Conservation (phyloP, 1,140 invertebrate genomes). For the Penaeus vannamei region DNA sequence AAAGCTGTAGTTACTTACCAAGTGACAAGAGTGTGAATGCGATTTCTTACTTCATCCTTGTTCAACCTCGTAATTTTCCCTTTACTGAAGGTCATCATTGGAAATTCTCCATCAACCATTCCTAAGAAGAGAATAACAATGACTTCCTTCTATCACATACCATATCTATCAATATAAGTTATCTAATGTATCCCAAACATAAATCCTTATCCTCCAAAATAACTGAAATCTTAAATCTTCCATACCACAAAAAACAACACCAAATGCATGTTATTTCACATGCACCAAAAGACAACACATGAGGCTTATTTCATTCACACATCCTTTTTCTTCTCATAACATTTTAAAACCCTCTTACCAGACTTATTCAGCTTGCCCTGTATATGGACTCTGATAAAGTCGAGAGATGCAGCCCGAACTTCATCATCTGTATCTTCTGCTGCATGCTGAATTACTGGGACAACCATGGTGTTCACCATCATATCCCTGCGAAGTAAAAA, state of each 20-base stretch:
- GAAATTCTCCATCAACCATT: slow-evolving; percentile 61
- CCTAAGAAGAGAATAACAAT: not conserved
- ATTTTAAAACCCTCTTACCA: not conserved
- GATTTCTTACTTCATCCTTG: slow-evolving; percentile 44
- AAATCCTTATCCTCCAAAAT: too few relatives aligned
- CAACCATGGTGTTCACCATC: slow-evolving; percentile 36
- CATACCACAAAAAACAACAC: not conserved
- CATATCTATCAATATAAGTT: too few relatives aligned
- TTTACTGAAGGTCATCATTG: slow-evolving; percentile 46
- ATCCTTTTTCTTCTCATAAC: too few relatives aligned
- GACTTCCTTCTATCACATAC: too few relatives aligned
- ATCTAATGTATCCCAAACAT: too few relatives aligned
- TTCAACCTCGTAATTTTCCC: slow-evolving; percentile 57
- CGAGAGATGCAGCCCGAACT: slow-evolving; percentile 38
- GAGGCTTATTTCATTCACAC: too few relatives aligned
- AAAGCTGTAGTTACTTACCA: slow-evolving; percentile 35
- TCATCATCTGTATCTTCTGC: slow-evolving; percentile 57
- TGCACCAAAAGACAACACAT: not conserved
- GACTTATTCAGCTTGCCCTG: slow-evolving; percentile 42
- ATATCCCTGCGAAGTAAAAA: slow-evolving; percentile 25
- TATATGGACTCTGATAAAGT: slow-evolving; percentile 44
- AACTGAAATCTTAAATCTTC: too few relatives aligned
- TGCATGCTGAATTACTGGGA: slow-evolving; percentile 38
- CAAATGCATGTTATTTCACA: not conserved
- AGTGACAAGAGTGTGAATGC: slow-evolving; percentile 28